Evolutionary conservation across 2,797 vertebrate genomes (phyloP).

Genomic region (Cossypha dichroa): DNA sequence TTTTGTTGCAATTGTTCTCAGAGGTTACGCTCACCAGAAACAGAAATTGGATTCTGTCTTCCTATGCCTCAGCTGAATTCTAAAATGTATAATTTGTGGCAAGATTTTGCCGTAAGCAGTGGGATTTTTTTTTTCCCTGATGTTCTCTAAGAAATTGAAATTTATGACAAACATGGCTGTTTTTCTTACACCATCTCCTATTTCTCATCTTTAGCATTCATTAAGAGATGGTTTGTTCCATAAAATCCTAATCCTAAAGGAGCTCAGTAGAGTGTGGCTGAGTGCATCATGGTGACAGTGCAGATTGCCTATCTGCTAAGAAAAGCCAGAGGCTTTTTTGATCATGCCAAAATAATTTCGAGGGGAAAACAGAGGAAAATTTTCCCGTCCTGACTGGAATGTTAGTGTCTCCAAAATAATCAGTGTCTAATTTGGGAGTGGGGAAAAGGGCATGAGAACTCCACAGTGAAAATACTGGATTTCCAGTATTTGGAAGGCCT

Average conservation of each 20-base stretch:
- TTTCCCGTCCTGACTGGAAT: not conserved
- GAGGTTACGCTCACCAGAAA: not conserved
- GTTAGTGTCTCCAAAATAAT: not conserved
- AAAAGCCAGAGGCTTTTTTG: not conserved
- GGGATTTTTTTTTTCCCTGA: not conserved
- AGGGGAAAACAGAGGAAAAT: not conserved
- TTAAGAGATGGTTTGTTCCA: not conserved
- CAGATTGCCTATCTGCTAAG: not conserved
- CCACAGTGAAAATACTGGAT: not conserved
- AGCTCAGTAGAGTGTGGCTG: not conserved
- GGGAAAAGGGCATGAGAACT: not conserved
- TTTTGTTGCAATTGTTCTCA: not conserved
- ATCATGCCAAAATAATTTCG: not conserved
- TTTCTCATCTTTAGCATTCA: not conserved
- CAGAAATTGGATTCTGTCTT: not conserved
- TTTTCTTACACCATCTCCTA: not conserved
- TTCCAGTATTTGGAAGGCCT: not conserved
- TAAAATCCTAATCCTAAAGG: not conserved
- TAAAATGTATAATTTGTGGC: not conserved
- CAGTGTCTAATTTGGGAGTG: not conserved
- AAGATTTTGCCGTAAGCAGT: not conserved
- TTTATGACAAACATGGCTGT: not conserved
- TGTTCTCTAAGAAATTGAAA: not conserved
- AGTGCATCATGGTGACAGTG: not conserved
- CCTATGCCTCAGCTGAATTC: not conserved